A percentile compares a stretch with the other conserved stretches of the same genome.
Conservation (phyloP, 2,888 invertebrate species). For the Platyscelio sp. region DNA sequence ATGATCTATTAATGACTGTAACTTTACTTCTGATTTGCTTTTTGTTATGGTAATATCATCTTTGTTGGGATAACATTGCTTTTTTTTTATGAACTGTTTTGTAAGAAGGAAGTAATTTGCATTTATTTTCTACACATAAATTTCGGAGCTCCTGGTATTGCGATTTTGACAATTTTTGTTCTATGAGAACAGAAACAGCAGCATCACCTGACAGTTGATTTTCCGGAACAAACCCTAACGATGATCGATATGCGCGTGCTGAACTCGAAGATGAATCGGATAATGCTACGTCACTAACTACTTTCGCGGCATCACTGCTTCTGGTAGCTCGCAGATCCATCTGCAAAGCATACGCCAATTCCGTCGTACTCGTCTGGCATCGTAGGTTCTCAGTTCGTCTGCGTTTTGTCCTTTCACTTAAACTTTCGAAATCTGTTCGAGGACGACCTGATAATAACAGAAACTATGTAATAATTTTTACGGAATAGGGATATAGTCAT, state of each 20-base stretch:
- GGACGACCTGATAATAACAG: constrained; percentile 25
- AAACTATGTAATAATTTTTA: constrained; percentile 10
- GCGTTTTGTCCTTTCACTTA: constrained; percentile 21
- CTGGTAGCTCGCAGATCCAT: constrained; percentile 5
- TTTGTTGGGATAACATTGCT: constrained; percentile 19
- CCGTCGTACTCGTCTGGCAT: neutral
- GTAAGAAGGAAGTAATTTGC: constrained; percentile 27
- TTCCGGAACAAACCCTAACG: constrained; percentile 48
- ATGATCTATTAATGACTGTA: constrained; percentile 29
- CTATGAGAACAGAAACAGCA: constrained; percentile 64
- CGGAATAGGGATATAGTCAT: constrained; percentile 10
- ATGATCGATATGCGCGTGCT: constrained; percentile 46
- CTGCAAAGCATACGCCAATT: constrained; percentile 2
- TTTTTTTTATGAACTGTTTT: constrained; percentile 20
- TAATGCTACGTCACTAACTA: constrained; percentile 33
- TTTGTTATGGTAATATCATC: constrained; percentile 22
- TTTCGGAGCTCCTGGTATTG: constrained; percentile 36
- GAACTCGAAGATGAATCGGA: constrained; percentile 38
- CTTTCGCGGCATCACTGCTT: neutral
- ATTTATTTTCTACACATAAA: constrained; percentile 25
- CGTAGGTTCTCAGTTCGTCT: constrained; percentile 14
- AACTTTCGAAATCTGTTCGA: neutral
- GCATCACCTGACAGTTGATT: constrained; percentile 34
- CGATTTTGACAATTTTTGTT: constrained; percentile 51
- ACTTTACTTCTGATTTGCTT: constrained; percentile 22